Conservation (phyloP, 2,797 vertebrate species). For the Philypnodon macrostomus region DNA sequence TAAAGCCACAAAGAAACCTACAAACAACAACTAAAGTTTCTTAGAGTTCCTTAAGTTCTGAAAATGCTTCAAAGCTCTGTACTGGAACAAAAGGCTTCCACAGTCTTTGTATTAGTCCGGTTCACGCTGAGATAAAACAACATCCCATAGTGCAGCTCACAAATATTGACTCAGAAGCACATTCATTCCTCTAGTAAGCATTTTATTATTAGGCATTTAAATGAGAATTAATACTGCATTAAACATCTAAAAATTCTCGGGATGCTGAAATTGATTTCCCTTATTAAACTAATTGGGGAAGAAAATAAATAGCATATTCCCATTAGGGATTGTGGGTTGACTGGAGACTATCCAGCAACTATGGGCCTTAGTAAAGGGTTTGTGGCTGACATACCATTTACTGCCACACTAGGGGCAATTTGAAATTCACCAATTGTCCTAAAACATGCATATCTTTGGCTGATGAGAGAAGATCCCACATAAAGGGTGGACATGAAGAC, state of each 20-base stretch:
- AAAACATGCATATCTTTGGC: too few species aligned
- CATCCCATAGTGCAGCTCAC: background rate
- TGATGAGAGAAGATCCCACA: too few species aligned
- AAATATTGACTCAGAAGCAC: background rate
- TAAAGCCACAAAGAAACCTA: background rate
- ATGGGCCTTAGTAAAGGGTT: too few species aligned
- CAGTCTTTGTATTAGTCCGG: conserved; percentile 1
- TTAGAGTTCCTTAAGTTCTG: background rate
- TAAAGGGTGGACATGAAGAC: too few species aligned
- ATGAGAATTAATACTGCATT: background rate
- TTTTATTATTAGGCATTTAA: conserved; percentile 6
- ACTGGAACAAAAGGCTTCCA: conserved; percentile 1
- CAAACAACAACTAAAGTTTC: background rate
- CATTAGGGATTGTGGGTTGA: too few species aligned
- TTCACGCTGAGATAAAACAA: conserved; percentile 7
- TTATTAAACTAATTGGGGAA: too few species aligned
- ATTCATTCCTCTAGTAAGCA: conserved; percentile 1
- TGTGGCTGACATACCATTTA: too few species aligned
- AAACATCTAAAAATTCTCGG: background rate
- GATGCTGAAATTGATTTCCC: too few species aligned
- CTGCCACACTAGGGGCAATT: too few species aligned
- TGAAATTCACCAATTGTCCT: too few species aligned
- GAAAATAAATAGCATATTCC: too few species aligned
- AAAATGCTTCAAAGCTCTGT: conserved; percentile 4
- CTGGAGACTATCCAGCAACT: too few species aligned